Evolutionary conservation across 2,888 invertebrate species (phyloP).

Genomic region (Callosobruchus maculatus): DNA sequence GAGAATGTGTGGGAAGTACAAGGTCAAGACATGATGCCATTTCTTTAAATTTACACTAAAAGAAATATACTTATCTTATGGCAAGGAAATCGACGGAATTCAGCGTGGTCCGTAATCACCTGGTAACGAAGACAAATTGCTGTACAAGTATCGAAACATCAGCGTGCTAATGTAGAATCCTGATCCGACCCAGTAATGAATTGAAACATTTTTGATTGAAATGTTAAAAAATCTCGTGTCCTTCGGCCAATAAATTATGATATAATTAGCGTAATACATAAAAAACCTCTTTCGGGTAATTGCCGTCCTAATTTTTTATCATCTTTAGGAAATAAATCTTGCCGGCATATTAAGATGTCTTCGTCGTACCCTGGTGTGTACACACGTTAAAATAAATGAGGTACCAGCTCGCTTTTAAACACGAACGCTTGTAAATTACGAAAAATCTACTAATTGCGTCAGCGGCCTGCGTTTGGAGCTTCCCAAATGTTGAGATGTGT

Average conservation of each 20-base stretch:
- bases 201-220: not conserved
- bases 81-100: not conserved
- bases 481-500: too few relatives aligned
- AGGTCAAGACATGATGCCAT: too few relatives aligned
- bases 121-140: not conserved
- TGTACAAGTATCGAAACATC: not conserved
- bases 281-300: not conserved
- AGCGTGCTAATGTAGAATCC: not conserved
- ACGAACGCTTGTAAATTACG: not conserved
- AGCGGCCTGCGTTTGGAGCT: not conserved
- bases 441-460: not conserved
- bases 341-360: not conserved
- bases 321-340: not conserved
- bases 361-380: not conserved
- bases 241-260: not conserved
- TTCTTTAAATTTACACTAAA: too few relatives aligned
- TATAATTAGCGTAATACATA: not conserved
- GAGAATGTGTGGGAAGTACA: too few relatives aligned
- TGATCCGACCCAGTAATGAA: not conserved
- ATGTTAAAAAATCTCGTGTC: not conserved
- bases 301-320: not conserved
- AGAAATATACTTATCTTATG: too few relatives aligned
- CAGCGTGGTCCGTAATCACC: not conserved
- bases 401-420: not conserved
- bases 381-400: not conserved